These are phyloP conservation scores for Matsumurasca onukii DNA, from an alignment of 1,140 invertebrate species.

Conservation along the genomic window DNA sequence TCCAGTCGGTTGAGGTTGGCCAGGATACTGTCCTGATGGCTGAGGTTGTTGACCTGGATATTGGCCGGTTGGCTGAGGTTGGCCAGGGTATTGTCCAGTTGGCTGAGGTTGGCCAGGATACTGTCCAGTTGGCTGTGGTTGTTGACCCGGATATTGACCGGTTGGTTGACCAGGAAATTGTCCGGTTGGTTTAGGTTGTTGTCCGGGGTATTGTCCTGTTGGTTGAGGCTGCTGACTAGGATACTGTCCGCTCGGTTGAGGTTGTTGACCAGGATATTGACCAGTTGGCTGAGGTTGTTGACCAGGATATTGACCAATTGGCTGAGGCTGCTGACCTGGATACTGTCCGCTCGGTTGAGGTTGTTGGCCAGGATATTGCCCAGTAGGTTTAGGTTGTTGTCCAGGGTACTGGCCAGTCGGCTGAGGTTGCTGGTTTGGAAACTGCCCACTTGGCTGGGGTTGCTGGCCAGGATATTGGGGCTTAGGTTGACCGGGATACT, in stretches of 20 bases:
- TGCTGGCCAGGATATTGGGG: constrained; percentile 5
- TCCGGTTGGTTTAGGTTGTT: background rate
- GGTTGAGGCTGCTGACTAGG: background rate
- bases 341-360: background rate
- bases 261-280: constrained; percentile 4
- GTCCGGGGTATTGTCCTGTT: constrained; percentile 18
- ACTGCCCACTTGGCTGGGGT: background rate
- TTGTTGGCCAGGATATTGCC: background rate
- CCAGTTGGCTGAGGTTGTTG: constrained; percentile 10
- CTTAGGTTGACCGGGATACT: too few relatives aligned
- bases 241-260: background rate
- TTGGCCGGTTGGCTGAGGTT: background rate
- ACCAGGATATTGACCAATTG: constrained; percentile 4
- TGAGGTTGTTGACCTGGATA: background rate
- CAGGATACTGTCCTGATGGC: constrained; percentile 23
- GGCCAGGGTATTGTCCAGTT: background rate
- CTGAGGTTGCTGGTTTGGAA: too few relatives aligned
- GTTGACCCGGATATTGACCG: constrained; percentile 22
- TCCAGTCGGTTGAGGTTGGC: constrained; percentile 5
- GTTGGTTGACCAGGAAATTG: background rate
- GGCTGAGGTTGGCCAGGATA: background rate
- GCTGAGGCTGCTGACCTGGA: background rate
- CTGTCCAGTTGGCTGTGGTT: constrained; percentile 12
- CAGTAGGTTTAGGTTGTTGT: constrained; percentile 18
- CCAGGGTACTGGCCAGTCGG: constrained; percentile 1